phyloP scores from a whole-genome alignment of 1,140 invertebrate species.

The Ditylenchus dipsaci region DNA sequence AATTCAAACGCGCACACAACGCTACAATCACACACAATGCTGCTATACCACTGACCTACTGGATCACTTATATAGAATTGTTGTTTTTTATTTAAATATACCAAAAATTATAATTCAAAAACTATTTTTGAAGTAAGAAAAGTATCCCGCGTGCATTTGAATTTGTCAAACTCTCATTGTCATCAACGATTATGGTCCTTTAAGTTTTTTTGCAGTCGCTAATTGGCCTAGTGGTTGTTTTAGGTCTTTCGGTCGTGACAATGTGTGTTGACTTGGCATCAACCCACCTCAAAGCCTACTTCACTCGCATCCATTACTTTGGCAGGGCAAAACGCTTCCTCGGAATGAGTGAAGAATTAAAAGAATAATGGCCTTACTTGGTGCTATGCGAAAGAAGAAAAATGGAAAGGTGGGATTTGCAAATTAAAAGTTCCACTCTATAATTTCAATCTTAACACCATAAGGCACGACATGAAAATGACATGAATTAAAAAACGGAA shows the following conservation, averaged over 20 bases:
- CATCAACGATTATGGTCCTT: too few species aligned
- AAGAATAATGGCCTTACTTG: slow-evolving; percentile 55
- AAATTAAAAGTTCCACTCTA: neutral
- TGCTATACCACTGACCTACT: too few species aligned
- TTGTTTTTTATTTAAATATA: too few species aligned
- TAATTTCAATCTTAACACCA: neutral
- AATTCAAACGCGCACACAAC: neutral
- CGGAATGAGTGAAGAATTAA: slow-evolving; percentile 58
- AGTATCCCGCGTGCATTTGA: neutral
- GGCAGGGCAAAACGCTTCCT: slow-evolving; percentile 56
- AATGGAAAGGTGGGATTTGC: slow-evolving; percentile 51
- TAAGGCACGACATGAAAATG: too few species aligned
- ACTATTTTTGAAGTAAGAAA: neutral
- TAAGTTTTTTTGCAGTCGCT: neutral
- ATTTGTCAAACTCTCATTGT: neutral
- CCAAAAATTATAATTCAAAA: too few species aligned
- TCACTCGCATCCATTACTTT: slow-evolving; percentile 57
- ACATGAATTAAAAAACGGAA: too few species aligned
- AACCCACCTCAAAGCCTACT: slow-evolving; percentile 57
- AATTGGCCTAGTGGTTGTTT: slow-evolving; percentile 2
- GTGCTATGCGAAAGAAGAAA: slow-evolving; percentile 57
- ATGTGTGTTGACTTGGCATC: slow-evolving; percentile 58
- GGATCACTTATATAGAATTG: too few species aligned
- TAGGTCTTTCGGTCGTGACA: slow-evolving; percentile 56
- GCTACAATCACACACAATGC: neutral